phyloP scores from a whole-genome alignment of 2,888 invertebrate genomes.

The Epistrophe grossulariae region DNA sequence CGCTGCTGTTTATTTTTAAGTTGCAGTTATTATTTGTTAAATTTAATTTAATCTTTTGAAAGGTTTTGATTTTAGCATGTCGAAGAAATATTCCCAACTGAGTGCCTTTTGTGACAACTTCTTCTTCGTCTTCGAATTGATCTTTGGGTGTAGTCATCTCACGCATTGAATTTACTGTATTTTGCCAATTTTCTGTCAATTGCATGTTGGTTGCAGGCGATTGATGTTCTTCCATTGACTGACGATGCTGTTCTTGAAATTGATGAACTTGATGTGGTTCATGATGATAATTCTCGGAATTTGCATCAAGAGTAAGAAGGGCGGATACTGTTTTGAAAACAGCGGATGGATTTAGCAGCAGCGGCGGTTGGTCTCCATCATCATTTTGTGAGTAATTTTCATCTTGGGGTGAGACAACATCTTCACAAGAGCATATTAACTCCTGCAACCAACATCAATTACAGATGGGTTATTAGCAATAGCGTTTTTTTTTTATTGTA shows the following conservation, averaged over 20 bases:
- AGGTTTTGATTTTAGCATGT: conserved; percentile 81
- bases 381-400: conserved; percentile 71
- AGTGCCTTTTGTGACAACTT: conserved; percentile 43
- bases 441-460: conserved; percentile 88
- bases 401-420: conserved; percentile 84
- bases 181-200: conserved; percentile 72
- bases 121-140: conserved; percentile 22
- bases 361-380: conserved; percentile 39
- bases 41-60: conserved; percentile 82
- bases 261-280: conserved; percentile 82
- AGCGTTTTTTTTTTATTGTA: conserved; percentile 62
- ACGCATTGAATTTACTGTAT: conserved; percentile 52
- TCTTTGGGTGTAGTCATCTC: conserved; percentile 50
- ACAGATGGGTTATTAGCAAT: conserved; percentile 80
- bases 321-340: conserved; percentile 82
- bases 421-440: conserved; percentile 87
- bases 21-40: conserved; percentile 78
- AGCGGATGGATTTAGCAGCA: conserved; percentile 81
- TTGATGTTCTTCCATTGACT: conserved; percentile 79
- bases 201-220: conserved; percentile 79
- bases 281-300: conserved; percentile 83
- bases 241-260: conserved; percentile 78
- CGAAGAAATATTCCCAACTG: conserved; percentile 81
- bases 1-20: conserved; percentile 37
- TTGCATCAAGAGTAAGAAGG: conserved; percentile 82